These are phyloP conservation scores for Zosterops borbonicus DNA, from an alignment of 2,113 vertebrate genomes.

Conservation along the genomic window DNA sequence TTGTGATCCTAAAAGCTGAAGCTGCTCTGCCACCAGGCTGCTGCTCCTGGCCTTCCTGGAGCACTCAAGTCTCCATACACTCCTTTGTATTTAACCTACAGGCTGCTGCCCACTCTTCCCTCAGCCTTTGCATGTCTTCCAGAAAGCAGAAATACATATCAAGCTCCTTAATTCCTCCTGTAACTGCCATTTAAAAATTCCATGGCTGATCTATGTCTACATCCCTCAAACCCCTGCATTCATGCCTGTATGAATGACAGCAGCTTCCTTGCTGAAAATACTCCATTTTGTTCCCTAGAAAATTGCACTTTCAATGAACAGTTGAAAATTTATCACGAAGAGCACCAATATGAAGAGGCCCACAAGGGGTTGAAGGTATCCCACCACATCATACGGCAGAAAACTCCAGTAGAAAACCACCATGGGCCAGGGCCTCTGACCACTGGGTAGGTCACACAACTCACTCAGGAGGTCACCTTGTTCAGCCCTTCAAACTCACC, in stretches of 20 bases:
- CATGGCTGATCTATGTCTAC: background rate
- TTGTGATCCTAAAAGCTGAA: background rate
- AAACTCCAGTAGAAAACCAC: background rate
- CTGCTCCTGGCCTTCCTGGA: background rate
- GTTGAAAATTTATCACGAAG: background rate
- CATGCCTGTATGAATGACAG: background rate
- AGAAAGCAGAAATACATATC: background rate
- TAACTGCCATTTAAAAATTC: background rate
- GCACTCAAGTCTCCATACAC: background rate
- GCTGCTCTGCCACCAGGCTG: background rate
- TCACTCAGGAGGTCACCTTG: background rate
- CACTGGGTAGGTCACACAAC: background rate
- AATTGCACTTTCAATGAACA: background rate
- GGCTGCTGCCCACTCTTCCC: background rate
- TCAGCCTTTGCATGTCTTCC: background rate
- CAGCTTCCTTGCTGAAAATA: background rate
- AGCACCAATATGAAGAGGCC: background rate
- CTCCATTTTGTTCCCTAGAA: background rate
- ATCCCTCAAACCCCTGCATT: background rate
- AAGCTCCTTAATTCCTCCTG: background rate
- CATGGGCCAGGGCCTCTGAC: background rate
- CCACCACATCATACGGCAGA: background rate
- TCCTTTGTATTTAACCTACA: background rate
- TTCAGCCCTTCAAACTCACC: constrained; percentile 41
- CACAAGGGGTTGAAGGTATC: background rate